phyloP scores from a whole-genome alignment of 2,113 vertebrate species.

The Heliornis fulica region DNA sequence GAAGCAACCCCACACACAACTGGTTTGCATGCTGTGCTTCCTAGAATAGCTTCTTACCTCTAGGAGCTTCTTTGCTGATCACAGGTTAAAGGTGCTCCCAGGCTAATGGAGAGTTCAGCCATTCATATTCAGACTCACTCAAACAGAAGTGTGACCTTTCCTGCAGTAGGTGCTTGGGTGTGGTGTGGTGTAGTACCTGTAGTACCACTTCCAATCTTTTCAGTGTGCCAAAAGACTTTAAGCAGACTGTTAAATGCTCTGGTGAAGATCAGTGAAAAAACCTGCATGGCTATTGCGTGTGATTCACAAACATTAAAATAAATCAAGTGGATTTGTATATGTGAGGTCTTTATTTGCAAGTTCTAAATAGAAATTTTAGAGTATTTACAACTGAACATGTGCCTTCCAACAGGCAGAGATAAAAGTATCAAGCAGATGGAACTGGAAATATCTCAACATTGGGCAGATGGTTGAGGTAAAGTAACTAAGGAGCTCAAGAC shows the following conservation, averaged over 20 bases:
- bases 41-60: background rate
- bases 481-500: background rate
- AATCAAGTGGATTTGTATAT: background rate
- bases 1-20: background rate
- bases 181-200: background rate
- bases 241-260: background rate
- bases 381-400: background rate
- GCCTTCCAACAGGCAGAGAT: background rate
- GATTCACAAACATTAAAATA: background rate
- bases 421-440: background rate
- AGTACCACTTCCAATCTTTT: background rate
- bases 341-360: background rate
- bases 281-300: background rate
- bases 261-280: background rate
- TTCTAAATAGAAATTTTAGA: background rate
- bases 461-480: background rate
- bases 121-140: background rate
- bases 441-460: background rate
- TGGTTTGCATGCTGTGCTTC: fast-evolving
- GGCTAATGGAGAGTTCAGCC: background rate
- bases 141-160: background rate
- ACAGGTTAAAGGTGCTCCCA: background rate
- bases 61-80: fast-evolving
- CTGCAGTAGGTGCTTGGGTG: fast-evolving
- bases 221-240: background rate